These are phyloP conservation scores for Willisornis vidua DNA, from an alignment of 2,113 vertebrate species.

Conservation along the genomic window DNA sequence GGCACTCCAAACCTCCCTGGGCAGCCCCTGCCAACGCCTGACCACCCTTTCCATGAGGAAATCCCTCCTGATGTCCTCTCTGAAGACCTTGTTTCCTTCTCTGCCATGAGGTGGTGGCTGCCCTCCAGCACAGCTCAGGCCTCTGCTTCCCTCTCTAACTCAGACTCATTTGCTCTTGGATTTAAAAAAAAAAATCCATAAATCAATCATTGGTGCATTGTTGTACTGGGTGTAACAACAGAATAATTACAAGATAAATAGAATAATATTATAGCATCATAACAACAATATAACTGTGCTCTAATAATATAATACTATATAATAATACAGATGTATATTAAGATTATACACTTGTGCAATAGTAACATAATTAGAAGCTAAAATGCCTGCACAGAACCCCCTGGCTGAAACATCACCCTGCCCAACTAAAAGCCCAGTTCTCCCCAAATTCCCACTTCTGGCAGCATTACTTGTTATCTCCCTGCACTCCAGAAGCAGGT, in stretches of 20 bases:
- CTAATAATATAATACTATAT: not conserved
- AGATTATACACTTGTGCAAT: not conserved
- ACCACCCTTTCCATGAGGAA: not conserved
- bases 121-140: not conserved
- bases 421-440: not conserved
- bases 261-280: not conserved
- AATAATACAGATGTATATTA: not conserved
- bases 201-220: not conserved
- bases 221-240: not conserved
- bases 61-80: not conserved
- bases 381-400: not conserved
- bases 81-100: not conserved
- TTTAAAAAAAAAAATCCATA: not conserved
- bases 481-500: not conserved
- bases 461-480: not conserved
- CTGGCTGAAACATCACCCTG: not conserved
- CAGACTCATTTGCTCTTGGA: not conserved
- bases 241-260: not conserved
- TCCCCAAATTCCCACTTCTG: not conserved
- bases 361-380: not conserved
- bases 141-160: not conserved
- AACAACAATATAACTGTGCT: not conserved
- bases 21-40: not conserved
- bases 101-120: not conserved
- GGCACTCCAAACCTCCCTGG: not conserved